Evolutionary conservation across 1,140 invertebrate genomes (phyloP).

Genomic region (Lethrus apterus): DNA sequence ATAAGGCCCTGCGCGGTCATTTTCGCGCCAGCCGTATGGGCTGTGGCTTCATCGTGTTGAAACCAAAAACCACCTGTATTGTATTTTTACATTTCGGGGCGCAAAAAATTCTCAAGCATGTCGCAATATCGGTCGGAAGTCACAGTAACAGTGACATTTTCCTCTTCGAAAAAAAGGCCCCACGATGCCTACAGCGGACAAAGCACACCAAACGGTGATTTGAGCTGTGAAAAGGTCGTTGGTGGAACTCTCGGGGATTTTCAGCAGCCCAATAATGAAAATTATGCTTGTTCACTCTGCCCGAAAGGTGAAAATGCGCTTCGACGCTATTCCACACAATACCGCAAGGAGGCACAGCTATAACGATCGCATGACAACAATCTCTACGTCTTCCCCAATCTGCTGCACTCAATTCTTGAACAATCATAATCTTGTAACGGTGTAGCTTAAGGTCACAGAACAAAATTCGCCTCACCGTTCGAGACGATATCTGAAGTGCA

Average conservation of each 20-base stretch:
- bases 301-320: neutral
- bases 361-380: too few relatives aligned
- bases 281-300: constrained; percentile 6
- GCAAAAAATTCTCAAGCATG: constrained; percentile 7
- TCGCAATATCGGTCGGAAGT: neutral
- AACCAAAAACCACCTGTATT: neutral
- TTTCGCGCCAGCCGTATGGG: too few relatives aligned
- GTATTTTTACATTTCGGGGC: neutral
- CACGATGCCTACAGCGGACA: constrained; percentile 21
- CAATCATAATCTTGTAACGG: constrained; percentile 22
- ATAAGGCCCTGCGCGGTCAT: too few relatives aligned
- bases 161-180: constrained; percentile 22
- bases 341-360: too few relatives aligned
- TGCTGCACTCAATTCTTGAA: constrained; percentile 15
- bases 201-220: constrained; percentile 28
- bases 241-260: constrained; percentile 6
- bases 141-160: neutral
- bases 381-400: too few relatives aligned
- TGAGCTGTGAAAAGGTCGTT: neutral
- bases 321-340: too few relatives aligned
- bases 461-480: constrained; percentile 19
- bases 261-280: constrained; percentile 2
- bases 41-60: too few relatives aligned
- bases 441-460: constrained; percentile 19
- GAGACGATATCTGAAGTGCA: constrained; percentile 13